These are phyloP conservation scores for Drosophila mercatorum DNA, from an alignment of 2,888 invertebrate species.

Conservation along the genomic window DNA sequence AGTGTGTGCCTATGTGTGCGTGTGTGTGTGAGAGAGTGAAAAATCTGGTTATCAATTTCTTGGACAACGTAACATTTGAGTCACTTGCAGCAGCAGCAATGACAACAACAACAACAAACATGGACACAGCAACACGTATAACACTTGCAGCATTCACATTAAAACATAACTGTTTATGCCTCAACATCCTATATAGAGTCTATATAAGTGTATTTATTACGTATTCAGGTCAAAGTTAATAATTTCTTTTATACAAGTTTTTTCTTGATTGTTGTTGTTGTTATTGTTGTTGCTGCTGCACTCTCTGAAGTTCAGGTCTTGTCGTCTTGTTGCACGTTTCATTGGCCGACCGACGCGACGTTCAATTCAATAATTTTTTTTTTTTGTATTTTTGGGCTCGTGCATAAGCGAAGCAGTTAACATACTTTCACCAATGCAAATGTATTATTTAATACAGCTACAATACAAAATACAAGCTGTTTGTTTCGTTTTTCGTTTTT, in stretches of 20 bases:
- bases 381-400: constrained; percentile 19
- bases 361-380: constrained; percentile 37
- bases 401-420: constrained; percentile 61
- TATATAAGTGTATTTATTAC: constrained; percentile 2
- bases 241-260: constrained; percentile 10
- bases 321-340: constrained; percentile 42
- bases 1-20: background rate
- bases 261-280: constrained; percentile 11
- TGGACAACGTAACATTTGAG: constrained; percentile 30
- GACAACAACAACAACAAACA: background rate
- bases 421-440: constrained; percentile 76
- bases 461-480: constrained; percentile 56
- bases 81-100: constrained; percentile 7
- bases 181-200: constrained; percentile 4
- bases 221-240: constrained; percentile 27
- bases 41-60: constrained; percentile 47
- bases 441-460: constrained; percentile 67
- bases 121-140: constrained; percentile 7
- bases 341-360: constrained; percentile 44
- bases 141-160: constrained; percentile 1
- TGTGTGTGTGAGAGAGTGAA: constrained; percentile 11
- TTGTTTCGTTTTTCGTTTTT: constrained; percentile 2
- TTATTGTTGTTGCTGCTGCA: constrained; percentile 33
- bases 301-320: constrained; percentile 34
- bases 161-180: constrained; percentile 12